Evolutionary conservation across 2,797 vertebrate species (phyloP).

Genomic region (Acanthurus lineatus): DNA sequence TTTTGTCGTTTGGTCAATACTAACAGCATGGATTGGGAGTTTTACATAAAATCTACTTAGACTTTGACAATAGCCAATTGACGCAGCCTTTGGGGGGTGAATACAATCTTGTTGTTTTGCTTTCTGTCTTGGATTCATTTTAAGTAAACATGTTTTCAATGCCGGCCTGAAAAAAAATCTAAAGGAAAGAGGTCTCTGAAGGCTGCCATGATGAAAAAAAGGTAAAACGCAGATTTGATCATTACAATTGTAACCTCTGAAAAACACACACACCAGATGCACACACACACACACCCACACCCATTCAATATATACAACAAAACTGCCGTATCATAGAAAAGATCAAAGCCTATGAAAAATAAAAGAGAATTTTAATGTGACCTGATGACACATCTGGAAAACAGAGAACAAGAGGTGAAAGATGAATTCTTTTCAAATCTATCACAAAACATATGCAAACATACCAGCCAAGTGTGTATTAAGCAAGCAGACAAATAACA

Average conservation of each 20-base stretch:
- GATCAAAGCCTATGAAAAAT: slow-evolving; percentile 35
- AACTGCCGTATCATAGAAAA: neutral
- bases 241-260: slow-evolving; percentile 52
- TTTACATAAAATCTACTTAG: slow-evolving; percentile 85
- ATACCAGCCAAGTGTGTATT: neutral
- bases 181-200: slow-evolving; percentile 38
- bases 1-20: slow-evolving; percentile 84
- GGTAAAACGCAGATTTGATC: slow-evolving; percentile 59
- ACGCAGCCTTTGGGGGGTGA: slow-evolving; percentile 62
- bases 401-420: slow-evolving; percentile 1
- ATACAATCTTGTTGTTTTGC: slow-evolving; percentile 64
- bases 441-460: neutral
- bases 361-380: slow-evolving; percentile 26
- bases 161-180: slow-evolving; percentile 35
- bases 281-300: slow-evolving; percentile 5
- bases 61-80: slow-evolving; percentile 78
- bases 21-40: slow-evolving; percentile 78
- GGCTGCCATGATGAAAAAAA: slow-evolving; percentile 53
- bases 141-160: slow-evolving; percentile 72
- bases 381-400: slow-evolving; percentile 33
- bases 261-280: neutral
- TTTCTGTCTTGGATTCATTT: slow-evolving; percentile 56
- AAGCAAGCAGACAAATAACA: slow-evolving; percentile 15
- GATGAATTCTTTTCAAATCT: neutral
- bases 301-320: neutral